Conservation (phyloP, 1,140 invertebrate genomes). For the Microplitis demolitor region DNA sequence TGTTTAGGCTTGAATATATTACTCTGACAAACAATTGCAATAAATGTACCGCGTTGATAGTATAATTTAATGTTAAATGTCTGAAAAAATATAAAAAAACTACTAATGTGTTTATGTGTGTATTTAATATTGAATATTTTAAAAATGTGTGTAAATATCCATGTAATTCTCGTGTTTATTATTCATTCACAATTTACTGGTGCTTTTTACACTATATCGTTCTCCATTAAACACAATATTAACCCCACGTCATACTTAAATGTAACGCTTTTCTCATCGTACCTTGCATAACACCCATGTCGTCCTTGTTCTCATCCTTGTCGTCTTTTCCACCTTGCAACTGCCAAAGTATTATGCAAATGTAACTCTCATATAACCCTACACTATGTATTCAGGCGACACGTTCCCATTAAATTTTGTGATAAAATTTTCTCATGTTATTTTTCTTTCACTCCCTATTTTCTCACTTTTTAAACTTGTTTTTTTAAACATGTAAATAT, state of each 20-base stretch:
- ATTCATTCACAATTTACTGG: too few species aligned
- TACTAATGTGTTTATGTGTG: neutral
- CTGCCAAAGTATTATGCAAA: constrained; percentile 8
- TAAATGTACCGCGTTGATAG: neutral
- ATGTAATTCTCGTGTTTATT: too few species aligned
- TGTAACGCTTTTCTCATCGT: too few species aligned
- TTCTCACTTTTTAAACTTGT: neutral
- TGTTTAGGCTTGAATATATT: constrained; percentile 21
- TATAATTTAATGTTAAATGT: neutral
- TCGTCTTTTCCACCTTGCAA: neutral
- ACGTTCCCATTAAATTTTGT: neutral
- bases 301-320: neutral
- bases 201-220: too few species aligned
- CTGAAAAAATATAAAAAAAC: neutral
- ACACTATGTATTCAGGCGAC: neutral
- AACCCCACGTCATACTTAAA: too few species aligned
- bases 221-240: too few species aligned
- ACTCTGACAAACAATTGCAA: neutral
- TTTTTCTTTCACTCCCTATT: neutral
- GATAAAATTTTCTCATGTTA: neutral
- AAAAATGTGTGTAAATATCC: too few species aligned
- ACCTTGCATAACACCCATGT: neutral
- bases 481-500: neutral
- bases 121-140: too few species aligned
- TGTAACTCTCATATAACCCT: neutral